Evolutionary conservation across 1,140 invertebrate species (phyloP), one percentile per base, ranked within the genome.

Genomic region (Meloidogyne floridensis): DNA sequence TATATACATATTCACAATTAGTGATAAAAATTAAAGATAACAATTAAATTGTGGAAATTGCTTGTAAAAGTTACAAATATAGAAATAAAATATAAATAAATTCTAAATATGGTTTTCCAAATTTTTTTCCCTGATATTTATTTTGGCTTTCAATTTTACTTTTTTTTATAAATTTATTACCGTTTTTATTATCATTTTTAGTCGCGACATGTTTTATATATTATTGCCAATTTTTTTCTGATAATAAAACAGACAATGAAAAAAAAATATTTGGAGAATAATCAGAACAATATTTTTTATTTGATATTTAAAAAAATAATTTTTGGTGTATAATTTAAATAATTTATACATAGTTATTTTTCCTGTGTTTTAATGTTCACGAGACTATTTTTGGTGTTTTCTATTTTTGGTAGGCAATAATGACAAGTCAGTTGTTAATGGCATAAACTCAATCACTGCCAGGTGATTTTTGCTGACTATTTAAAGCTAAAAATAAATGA

Each of bases 91-190:
- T 8, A 47, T 47, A 6, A 47, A 65, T n/a, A 65, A 5, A 65
- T 65, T 65, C 59, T 65, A 65, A 65, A 65, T 65, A n/a, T 65
- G 6, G 59, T 65, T 65, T 65, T 11, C 15, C 2, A n/a, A n/a
- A n/a, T 59, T 65, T n/a, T 65, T 65, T 65, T 15, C n/a, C 7
- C 59, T 65, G 59, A 65, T 65, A 65, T 65, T 65, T 65, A n/a
- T 15, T 6, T 65, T 65, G 59, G 59, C 59, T n/a, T 65, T 65
- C 59, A 65, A 65, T 65, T 65, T 65, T 65, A 65, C 59, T 65
- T 65, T 65, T 65, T 15, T 65, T n/a, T 65, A 15, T 59, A 65
- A 65, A 65, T 65, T 65, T 65, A 65, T 65, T 65, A 65, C 59
- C 59, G n/a, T 65, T 65, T 65, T 65, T 65, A 65, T 65, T 65